These are phyloP conservation scores for Eublepharis macularius DNA, from an alignment of 2,113 vertebrate genomes.

Conservation along the genomic window DNA sequence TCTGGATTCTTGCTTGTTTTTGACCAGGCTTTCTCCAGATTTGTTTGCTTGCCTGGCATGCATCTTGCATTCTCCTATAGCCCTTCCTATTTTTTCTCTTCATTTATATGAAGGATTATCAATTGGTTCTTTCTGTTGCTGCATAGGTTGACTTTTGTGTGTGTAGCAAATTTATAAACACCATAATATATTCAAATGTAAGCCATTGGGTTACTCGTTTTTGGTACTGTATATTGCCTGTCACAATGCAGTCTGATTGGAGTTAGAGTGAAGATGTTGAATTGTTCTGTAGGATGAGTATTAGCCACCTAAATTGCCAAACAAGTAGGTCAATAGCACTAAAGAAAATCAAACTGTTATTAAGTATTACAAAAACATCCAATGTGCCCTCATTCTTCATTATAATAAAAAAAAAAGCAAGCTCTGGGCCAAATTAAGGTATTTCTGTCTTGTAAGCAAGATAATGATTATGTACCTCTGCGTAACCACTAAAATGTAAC, in stretches of 20 bases:
- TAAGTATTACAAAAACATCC: neutral
- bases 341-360: neutral
- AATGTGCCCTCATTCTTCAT: neutral
- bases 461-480: neutral
- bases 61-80: conserved; percentile 46
- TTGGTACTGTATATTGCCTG: neutral
- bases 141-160: conserved; percentile 54
- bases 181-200: neutral
- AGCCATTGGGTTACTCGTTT: conserved; percentile 3
- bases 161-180: neutral
- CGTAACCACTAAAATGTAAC: neutral
- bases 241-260: neutral
- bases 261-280: neutral
- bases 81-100: conserved; percentile 58
- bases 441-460: neutral
- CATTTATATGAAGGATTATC: conserved; percentile 61
- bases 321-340: neutral
- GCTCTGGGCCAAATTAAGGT: neutral
- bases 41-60: conserved; percentile 76
- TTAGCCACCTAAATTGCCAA: neutral
- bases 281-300: neutral
- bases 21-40: conserved; percentile 56
- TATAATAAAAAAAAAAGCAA: neutral
- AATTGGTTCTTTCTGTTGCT: conserved; percentile 82
- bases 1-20: conserved; percentile 64